These are phyloP conservation scores for Cylloceria caligata DNA, from an alignment of 2,888 invertebrate genomes.

Conservation along the genomic window DNA sequence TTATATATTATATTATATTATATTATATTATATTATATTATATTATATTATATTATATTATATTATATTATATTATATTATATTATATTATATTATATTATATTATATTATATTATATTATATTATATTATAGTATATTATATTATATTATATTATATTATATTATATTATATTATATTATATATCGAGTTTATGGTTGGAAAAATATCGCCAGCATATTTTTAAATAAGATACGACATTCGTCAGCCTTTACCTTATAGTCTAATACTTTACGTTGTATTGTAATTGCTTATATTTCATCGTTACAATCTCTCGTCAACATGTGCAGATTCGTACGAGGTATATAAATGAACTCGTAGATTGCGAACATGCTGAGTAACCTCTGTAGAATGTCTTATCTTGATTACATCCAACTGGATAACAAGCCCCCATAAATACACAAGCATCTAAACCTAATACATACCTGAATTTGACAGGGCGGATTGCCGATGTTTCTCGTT, in stretches of 20 bases:
- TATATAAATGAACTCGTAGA: slow-evolving; percentile 15
- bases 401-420: slow-evolving; percentile 40
- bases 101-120: too few species aligned
- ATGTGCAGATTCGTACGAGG: not conserved
- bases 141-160: too few species aligned
- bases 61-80: too few species aligned
- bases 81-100: too few species aligned
- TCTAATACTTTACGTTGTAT: not conserved
- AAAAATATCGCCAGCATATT: too few species aligned
- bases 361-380: slow-evolving; percentile 10
- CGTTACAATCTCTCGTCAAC: not conserved
- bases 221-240: too few species aligned
- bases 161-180: too few species aligned
- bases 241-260: not conserved
- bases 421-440: not conserved
- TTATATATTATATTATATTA: too few species aligned
- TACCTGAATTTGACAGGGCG: slow-evolving; percentile 28
- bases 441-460: slow-evolving; percentile 11
- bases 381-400: slow-evolving; percentile 34
- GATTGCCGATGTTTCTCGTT: slow-evolving; percentile 23
- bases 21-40: too few species aligned
- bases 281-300: not conserved
- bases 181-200: too few species aligned
- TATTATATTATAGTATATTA: too few species aligned
- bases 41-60: too few species aligned